Percentiles rank a stretch among this genome's conserved stretches.
These are phyloP conservation scores for Spondyliosoma cantharus DNA, from an alignment of 2,797 vertebrate species.

Conservation along the genomic window DNA sequence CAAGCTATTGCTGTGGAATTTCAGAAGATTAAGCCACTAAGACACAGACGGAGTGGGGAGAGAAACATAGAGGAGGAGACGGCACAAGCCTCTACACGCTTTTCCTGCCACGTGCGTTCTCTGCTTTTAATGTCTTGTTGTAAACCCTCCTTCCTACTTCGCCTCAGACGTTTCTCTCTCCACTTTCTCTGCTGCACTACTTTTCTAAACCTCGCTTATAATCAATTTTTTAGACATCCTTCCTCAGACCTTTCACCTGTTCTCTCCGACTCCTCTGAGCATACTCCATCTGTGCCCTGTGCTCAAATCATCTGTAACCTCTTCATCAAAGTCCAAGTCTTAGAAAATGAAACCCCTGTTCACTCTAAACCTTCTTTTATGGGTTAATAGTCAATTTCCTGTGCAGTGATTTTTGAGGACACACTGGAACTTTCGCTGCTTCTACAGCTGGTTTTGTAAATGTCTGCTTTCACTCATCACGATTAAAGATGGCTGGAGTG, in stretches of 20 bases:
- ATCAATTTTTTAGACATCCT: constrained; percentile 12
- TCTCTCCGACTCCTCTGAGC: constrained; percentile 16
- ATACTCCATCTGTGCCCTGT: constrained; percentile 33
- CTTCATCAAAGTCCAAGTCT: constrained; percentile 38
- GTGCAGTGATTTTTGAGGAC: constrained; percentile 44
- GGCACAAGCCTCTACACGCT: constrained; percentile 62
- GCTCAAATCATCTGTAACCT: constrained; percentile 31
- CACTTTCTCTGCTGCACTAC: constrained; percentile 3
- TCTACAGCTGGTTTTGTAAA: constrained; percentile 47
- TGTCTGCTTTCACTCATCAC: constrained; percentile 38
- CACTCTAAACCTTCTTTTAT: constrained; percentile 27
- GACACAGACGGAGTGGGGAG: constrained; percentile 41
- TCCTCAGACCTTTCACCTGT: constrained; percentile 22
- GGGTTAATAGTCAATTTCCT: constrained; percentile 71
- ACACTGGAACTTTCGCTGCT: constrained; percentile 35
- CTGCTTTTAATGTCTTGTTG: constrained; percentile 37
- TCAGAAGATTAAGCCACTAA: constrained; percentile 55
- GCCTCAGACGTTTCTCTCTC: constrained; percentile 23
- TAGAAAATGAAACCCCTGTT: constrained; percentile 27
- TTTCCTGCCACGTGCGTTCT: constrained; percentile 25
- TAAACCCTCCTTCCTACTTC: constrained; percentile 32
- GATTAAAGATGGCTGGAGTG: constrained; percentile 48
- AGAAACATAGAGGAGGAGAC: constrained; percentile 50
- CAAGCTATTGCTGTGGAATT: constrained; percentile 74
- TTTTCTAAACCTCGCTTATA: constrained; percentile 1